Percentiles rank a stretch among this genome's conserved stretches.
Evolutionary conservation across 2,113 vertebrate species (phyloP).

Genomic region (Crocuta crocuta): DNA sequence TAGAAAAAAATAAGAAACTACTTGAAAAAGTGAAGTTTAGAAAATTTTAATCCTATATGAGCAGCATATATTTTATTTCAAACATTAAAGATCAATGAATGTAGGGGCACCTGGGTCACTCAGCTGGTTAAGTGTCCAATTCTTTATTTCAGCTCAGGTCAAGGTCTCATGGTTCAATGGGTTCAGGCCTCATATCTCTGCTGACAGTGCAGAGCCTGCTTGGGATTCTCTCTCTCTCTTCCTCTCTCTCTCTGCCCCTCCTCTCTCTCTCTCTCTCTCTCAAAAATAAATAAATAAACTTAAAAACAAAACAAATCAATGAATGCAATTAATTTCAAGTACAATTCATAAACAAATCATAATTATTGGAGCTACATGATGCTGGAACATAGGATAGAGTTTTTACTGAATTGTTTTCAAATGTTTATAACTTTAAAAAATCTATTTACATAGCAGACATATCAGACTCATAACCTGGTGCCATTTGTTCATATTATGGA

Average conservation of each 20-base stretch:
- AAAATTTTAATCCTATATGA: neutral
- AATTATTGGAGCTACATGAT: neutral
- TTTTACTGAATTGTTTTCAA: slow-evolving; percentile 37
- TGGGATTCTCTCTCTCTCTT: too few species aligned
- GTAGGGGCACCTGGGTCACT: neutral
- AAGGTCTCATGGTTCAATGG: too few species aligned
- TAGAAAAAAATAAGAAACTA: neutral
- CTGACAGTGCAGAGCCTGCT: too few species aligned
- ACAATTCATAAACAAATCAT: neutral
- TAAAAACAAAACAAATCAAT: too few species aligned
- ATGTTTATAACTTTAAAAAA: neutral
- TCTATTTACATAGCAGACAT: neutral
- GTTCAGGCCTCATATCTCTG: too few species aligned
- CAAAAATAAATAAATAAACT: too few species aligned
- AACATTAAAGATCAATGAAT: neutral
- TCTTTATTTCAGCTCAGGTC: too few species aligned
- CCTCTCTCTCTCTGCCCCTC: too few species aligned
- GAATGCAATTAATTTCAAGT: slow-evolving; percentile 37
- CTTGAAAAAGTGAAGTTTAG: neutral
- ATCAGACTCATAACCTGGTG: neutral
- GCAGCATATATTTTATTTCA: neutral
- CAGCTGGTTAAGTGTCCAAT: too few species aligned
- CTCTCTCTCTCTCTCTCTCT: too few species aligned
- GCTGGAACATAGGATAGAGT: neutral
- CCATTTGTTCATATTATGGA: neutral